Conservation (phyloP, 2,888 invertebrate genomes). For the Herminia tarsipennalis region DNA sequence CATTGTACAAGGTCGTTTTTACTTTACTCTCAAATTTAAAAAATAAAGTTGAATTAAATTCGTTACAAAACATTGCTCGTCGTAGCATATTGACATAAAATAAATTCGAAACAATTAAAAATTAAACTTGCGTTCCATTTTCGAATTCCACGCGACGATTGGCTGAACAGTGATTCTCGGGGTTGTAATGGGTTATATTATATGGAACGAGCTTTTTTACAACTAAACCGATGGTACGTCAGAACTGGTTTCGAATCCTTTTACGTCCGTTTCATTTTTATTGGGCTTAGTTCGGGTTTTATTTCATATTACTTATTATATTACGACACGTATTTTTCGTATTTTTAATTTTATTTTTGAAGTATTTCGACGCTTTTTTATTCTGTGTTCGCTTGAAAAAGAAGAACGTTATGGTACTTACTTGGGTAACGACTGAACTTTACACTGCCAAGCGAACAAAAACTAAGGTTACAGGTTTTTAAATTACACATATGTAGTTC, state of each 20-base stretch:
- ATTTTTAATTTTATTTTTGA: slow-evolving; percentile 49
- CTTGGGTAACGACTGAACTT: slow-evolving; percentile 33
- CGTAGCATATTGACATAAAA: slow-evolving; percentile 57
- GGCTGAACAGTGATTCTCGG: slow-evolving; percentile 77
- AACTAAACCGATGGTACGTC: slow-evolving; percentile 78
- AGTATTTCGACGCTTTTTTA: slow-evolving; percentile 35
- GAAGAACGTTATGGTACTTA: slow-evolving; percentile 28
- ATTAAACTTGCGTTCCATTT: slow-evolving; percentile 77
- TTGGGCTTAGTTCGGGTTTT: slow-evolving; percentile 74
- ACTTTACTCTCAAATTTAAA: slow-evolving; percentile 46
- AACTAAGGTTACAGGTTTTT: slow-evolving; percentile 46
- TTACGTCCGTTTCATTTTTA: slow-evolving; percentile 75
- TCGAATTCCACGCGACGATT: slow-evolving; percentile 72
- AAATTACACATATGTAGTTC: slow-evolving; percentile 55
- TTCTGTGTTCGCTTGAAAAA: slow-evolving; percentile 21
- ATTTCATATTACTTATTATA: slow-evolving; percentile 75
- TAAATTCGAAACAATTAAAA: slow-evolving; percentile 79
- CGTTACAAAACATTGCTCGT: slow-evolving; percentile 66
- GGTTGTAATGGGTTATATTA: slow-evolving; percentile 83
- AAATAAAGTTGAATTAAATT: slow-evolving; percentile 54
- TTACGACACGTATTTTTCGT: slow-evolving; percentile 69
- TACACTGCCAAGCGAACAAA: slow-evolving; percentile 30
- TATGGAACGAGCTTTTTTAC: slow-evolving; percentile 83
- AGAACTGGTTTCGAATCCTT: slow-evolving; percentile 78
- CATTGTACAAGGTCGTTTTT: not conserved